Conservation (phyloP, 2,888 invertebrate genomes). For the Chorisops tibialis region DNA sequence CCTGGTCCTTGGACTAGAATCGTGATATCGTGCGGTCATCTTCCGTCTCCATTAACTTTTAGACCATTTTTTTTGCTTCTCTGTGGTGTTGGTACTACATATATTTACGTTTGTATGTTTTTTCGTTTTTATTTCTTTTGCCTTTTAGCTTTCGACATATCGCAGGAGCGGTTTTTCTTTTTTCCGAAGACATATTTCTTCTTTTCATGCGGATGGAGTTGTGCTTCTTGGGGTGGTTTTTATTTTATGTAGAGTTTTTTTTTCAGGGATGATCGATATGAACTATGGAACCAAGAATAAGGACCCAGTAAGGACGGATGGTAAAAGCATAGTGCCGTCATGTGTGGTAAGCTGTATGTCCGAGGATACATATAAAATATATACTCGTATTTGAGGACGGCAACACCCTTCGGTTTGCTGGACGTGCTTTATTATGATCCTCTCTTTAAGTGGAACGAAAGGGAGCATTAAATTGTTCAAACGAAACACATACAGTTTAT, state of each 20-base stretch:
- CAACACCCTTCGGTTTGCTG: background rate
- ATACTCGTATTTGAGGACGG: background rate
- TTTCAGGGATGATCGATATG: constrained; percentile 7
- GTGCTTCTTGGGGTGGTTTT: background rate
- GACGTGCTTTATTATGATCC: constrained; percentile 25
- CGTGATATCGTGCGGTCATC: no score
- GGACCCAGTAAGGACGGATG: background rate
- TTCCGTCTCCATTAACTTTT: no score
- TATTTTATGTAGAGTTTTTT: no score
- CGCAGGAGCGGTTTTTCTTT: no score
- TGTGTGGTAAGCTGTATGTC: constrained; percentile 13
- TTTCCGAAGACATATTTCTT: background rate
- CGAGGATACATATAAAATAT: background rate
- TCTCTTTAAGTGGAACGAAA: background rate
- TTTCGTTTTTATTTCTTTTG: background rate
- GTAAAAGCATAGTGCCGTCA: constrained; percentile 8
- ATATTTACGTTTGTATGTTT: background rate
- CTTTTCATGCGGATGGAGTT: background rate
- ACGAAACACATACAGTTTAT: constrained; percentile 21
- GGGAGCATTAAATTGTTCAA: constrained; percentile 9
- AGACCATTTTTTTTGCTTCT: background rate
- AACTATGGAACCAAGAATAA: background rate
- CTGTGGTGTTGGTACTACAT: background rate
- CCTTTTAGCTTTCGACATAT: background rate
- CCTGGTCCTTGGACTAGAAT: background rate